Percentiles rank a stretch among this genome's conserved stretches.
These are phyloP conservation scores for Chalcis sispes DNA, from an alignment of 2,888 invertebrate genomes.

Conservation along the genomic window DNA sequence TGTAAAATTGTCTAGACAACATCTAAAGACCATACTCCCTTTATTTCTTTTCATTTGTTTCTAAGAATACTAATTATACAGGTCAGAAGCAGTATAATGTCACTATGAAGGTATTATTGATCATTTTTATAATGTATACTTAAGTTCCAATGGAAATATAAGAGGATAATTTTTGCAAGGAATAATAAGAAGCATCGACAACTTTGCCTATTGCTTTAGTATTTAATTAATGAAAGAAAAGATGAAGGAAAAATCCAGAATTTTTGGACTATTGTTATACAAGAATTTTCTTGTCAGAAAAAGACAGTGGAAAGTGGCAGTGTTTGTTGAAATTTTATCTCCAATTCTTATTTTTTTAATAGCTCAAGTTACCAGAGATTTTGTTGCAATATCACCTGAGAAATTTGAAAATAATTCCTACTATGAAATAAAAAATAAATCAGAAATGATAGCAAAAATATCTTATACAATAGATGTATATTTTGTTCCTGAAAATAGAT, in stretches of 20 bases:
- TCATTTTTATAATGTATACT: constrained; percentile 19
- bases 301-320: constrained; percentile 68
- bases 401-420: constrained; percentile 62
- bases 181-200: background rate
- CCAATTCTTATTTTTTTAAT: constrained; percentile 67
- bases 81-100: constrained; percentile 5
- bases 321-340: constrained; percentile 68
- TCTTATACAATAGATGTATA: constrained; percentile 59
- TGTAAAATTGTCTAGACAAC: background rate
- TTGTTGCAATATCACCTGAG: constrained; percentile 61
- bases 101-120: constrained; percentile 35
- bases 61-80: constrained; percentile 10
- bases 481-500: constrained; percentile 66
- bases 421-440: constrained; percentile 58
- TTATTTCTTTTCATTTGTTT: constrained; percentile 1
- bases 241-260: constrained; percentile 55
- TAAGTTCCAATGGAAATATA: constrained; percentile 48
- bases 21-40: too few species aligned
- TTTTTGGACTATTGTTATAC: constrained; percentile 68
- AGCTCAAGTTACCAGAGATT: constrained; percentile 66
- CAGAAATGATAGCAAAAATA: constrained; percentile 49
- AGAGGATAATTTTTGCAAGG: constrained; percentile 12
- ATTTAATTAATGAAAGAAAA: constrained; percentile 8
- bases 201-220: background rate
- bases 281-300: constrained; percentile 71